phyloP scores from a whole-genome alignment of 1,140 invertebrate genomes.

The Drosophila guanche region DNA sequence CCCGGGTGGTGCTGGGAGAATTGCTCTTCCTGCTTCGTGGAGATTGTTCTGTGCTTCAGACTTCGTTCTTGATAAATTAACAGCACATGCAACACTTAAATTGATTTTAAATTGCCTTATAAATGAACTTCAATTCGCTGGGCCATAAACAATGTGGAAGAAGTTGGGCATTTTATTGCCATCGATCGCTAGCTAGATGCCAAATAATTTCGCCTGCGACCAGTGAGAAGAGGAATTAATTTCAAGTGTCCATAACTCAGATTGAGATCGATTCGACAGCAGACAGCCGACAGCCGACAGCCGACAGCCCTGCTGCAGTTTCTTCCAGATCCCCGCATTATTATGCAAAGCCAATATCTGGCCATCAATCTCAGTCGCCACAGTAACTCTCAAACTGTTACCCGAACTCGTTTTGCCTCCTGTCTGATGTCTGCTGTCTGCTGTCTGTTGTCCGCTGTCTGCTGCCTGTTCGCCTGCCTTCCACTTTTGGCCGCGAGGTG shows the following conservation, averaged over 20 bases:
- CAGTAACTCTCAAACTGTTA: slow-evolving; percentile 52
- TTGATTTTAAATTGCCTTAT: slow-evolving; percentile 80
- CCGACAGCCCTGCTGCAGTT: too few species aligned
- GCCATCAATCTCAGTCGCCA: slow-evolving; percentile 62
- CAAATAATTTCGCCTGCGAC: slow-evolving; percentile 36
- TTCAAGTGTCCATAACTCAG: slow-evolving; percentile 67
- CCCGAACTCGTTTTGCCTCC: slow-evolving; percentile 49
- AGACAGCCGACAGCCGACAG: not conserved
- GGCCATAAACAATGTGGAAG: slow-evolving; percentile 60
- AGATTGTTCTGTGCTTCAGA: too few species aligned
- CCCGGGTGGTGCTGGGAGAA: slow-evolving; percentile 21
- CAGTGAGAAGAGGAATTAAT: slow-evolving; percentile 57
- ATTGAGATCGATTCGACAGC: slow-evolving; percentile 42
- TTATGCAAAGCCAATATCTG: slow-evolving; percentile 71
- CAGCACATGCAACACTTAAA: slow-evolving; percentile 79
- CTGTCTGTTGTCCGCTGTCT: too few species aligned
- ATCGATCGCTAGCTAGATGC: slow-evolving; percentile 28
- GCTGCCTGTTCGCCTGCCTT: slow-evolving; percentile 21
- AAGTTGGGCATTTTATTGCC: slow-evolving; percentile 45
- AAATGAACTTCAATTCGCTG: slow-evolving; percentile 77
- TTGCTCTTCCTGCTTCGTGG: slow-evolving; percentile 15
- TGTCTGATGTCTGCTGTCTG: too few species aligned
- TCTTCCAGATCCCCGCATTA: slow-evolving; percentile 32
- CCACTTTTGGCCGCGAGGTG: slow-evolving; percentile 63
- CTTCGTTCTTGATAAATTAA: slow-evolving; percentile 72